Evolutionary conservation across 1,140 invertebrate species (phyloP).

Genomic region (Copidosoma floridanum): DNA sequence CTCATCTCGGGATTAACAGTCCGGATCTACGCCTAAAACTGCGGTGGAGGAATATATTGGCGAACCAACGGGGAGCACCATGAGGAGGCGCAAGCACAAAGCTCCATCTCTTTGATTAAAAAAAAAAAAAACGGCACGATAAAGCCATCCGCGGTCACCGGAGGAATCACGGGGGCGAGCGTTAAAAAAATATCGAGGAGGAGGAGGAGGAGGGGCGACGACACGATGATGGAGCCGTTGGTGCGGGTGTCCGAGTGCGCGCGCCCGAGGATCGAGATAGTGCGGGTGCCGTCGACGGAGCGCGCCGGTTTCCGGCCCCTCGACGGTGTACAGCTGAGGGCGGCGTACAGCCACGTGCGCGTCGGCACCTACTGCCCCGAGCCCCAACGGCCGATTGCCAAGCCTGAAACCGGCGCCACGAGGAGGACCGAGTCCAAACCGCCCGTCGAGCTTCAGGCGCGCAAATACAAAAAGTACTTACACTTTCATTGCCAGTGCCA

Average conservation of each 20-base stretch:
- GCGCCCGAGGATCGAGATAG: constrained; percentile 50
- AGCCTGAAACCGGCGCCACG: background rate
- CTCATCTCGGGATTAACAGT: too few species aligned
- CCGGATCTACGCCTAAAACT: too few species aligned
- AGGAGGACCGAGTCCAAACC: constrained; percentile 30
- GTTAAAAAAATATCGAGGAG: too few species aligned
- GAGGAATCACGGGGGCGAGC: too few species aligned
- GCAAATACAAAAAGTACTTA: constrained; percentile 52
- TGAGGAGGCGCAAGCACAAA: constrained; percentile 2
- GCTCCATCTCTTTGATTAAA: too few species aligned
- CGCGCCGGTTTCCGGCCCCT: constrained; percentile 48
- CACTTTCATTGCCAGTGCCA: too few species aligned
- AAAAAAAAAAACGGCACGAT: too few species aligned
- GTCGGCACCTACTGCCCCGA: constrained; percentile 51
- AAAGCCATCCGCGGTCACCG: too few species aligned
- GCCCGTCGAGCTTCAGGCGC: constrained; percentile 41
- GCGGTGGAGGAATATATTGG: too few species aligned
- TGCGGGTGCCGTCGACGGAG: constrained; percentile 50
- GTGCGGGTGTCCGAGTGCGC: too few species aligned
- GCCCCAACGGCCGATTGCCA: constrained; percentile 32
- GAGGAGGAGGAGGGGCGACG: too few species aligned
- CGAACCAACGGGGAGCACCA: background rate
- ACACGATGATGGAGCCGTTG: constrained; percentile 31
- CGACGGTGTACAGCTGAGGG: constrained; percentile 49
- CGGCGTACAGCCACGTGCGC: constrained; percentile 49